These are phyloP conservation scores for Zenarchopterus dispar DNA, from an alignment of 2,797 vertebrate genomes.

Conservation along the genomic window DNA sequence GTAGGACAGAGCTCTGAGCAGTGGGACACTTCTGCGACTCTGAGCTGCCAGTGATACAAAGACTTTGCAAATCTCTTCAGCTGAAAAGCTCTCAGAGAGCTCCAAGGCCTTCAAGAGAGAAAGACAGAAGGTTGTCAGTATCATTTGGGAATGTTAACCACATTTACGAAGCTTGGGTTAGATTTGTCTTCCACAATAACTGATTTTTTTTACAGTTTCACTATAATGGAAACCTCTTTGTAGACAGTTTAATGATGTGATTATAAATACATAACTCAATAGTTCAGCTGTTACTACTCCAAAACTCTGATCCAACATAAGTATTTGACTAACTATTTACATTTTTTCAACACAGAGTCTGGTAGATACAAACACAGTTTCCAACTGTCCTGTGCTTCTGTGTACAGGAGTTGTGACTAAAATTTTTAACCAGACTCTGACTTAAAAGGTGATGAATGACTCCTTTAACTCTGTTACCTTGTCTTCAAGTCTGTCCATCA, in stretches of 20 bases:
- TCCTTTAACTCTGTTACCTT: constrained; percentile 82
- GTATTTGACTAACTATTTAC: too few relatives aligned
- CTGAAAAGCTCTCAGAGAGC: constrained; percentile 84
- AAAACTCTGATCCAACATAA: too few relatives aligned
- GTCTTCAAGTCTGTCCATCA: constrained; percentile 91
- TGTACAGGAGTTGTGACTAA: too few relatives aligned
- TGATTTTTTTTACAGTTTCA: too few relatives aligned
- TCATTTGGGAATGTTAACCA: neutral
- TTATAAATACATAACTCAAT: too few relatives aligned
- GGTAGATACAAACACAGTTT: neutral
- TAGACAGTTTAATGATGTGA: neutral
- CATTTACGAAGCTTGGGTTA: neutral
- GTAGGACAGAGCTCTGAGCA: constrained; percentile 92
- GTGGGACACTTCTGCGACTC: constrained; percentile 84
- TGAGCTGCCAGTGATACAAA: constrained; percentile 81
- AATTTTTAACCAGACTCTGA: too few relatives aligned
- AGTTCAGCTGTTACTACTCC: too few relatives aligned
- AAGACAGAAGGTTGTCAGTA: neutral
- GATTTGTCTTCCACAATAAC: neutral
- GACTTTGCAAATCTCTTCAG: constrained; percentile 85
- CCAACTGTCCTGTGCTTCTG: too few relatives aligned
- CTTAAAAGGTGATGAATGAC: neutral
- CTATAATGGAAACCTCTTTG: neutral
- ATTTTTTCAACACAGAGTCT: neutral
- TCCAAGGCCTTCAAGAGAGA: constrained; percentile 86